These are phyloP conservation scores for Serilophus lunatus DNA, from an alignment of 2,113 vertebrate species.

Conservation along the genomic window DNA sequence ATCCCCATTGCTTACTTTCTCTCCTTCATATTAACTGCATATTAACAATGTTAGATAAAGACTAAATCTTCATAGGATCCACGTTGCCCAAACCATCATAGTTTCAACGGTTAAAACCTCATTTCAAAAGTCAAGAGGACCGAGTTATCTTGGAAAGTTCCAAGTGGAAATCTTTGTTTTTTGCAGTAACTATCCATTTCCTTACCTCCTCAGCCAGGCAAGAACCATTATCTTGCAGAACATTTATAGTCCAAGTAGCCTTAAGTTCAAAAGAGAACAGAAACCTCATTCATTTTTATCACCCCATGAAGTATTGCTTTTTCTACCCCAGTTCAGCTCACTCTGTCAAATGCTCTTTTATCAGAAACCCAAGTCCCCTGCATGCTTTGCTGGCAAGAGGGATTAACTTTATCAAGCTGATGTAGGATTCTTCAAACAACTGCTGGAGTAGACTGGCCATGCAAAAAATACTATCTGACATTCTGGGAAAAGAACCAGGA, in stretches of 20 bases:
- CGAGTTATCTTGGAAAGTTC: background rate
- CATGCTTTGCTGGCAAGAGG: background rate
- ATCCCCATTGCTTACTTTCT: background rate
- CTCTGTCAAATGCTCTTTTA: background rate
- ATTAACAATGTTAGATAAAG: background rate
- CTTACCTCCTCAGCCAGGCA: background rate
- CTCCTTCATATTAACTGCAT: background rate
- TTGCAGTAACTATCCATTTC: background rate
- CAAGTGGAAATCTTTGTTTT: background rate
- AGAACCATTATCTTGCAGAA: background rate
- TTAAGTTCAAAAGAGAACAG: background rate
- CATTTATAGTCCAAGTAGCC: fast-evolving
- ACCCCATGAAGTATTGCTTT: background rate
- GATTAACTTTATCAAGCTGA: background rate
- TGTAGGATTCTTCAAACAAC: background rate
- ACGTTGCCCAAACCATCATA: background rate
- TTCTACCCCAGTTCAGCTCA: background rate
- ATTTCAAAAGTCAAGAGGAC: background rate
- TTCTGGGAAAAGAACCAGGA: background rate
- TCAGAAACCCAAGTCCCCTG: background rate
- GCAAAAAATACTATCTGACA: background rate
- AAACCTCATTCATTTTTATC: background rate
- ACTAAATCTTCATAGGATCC: background rate
- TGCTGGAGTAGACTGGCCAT: no score
- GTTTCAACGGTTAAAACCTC: background rate